A percentile compares a stretch with the other conserved stretches of the same genome.
Conservation (phyloP, 2,888 invertebrate genomes). For the Dicycla oo region DNA sequence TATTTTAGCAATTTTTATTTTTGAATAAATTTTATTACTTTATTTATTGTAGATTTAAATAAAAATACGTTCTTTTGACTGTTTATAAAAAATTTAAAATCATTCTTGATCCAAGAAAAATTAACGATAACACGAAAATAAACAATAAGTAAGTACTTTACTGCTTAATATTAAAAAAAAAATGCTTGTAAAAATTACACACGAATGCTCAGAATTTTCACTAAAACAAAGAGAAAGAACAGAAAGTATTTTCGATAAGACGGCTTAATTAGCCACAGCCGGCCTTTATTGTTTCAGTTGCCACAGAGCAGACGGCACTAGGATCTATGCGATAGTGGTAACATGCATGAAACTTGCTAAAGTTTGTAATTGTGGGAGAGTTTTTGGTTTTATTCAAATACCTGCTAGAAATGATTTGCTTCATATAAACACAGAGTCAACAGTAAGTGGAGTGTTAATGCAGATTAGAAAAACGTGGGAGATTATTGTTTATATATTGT, state of each 20-base stretch:
- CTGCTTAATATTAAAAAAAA: no score
- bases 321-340: background rate
- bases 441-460: background rate
- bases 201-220: background rate
- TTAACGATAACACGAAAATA: no score
- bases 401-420: background rate
- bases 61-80: no score
- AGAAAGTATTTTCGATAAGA: conserved; percentile 15
- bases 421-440: conserved; percentile 1
- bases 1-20: no score
- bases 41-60: no score
- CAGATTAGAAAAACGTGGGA: background rate
- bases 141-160: no score
- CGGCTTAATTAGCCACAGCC: background rate
- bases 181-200: background rate
- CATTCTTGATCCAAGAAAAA: no score
- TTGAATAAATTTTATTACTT: no score
- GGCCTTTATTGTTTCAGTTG: background rate
- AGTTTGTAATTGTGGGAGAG: background rate
- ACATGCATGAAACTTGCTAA: background rate
- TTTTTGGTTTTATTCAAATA: background rate
- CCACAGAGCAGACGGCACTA: conserved; percentile 2
- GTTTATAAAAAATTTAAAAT: no score
- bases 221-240: background rate
- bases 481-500: background rate